Conservation (phyloP, 2,113 vertebrate species). For the Lathamus discolor region DNA sequence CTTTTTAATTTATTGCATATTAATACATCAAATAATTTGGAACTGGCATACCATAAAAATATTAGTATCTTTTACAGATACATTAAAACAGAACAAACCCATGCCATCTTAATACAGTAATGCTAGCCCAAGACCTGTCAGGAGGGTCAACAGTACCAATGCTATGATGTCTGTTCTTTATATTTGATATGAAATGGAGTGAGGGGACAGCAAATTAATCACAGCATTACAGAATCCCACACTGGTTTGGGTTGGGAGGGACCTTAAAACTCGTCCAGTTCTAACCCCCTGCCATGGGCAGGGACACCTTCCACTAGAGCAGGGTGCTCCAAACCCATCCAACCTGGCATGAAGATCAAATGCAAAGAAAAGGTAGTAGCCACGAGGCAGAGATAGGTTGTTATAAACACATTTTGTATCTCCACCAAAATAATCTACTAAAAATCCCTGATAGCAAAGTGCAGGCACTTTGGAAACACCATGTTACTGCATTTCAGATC, state of each 20-base stretch:
- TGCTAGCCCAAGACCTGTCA: not conserved
- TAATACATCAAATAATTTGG: not conserved
- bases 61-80: not conserved
- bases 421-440: not conserved
- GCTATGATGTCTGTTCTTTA: not conserved
- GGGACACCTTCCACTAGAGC: not conserved
- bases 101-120: not conserved
- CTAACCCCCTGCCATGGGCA: not conserved
- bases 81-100: not conserved
- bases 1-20: not conserved
- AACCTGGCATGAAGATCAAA: not conserved
- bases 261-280: not conserved
- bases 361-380: not conserved
- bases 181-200: not conserved
- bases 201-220: not conserved
- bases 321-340: not conserved
- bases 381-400: fast-evolving
- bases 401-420: not conserved
- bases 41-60: not conserved
- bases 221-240: not conserved
- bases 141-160: not conserved
- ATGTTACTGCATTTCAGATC: not conserved
- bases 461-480: not conserved
- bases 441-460: not conserved
- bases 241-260: not conserved